Conservation (phyloP, 1,140 invertebrate species). For the Asbolus verrucosus region DNA sequence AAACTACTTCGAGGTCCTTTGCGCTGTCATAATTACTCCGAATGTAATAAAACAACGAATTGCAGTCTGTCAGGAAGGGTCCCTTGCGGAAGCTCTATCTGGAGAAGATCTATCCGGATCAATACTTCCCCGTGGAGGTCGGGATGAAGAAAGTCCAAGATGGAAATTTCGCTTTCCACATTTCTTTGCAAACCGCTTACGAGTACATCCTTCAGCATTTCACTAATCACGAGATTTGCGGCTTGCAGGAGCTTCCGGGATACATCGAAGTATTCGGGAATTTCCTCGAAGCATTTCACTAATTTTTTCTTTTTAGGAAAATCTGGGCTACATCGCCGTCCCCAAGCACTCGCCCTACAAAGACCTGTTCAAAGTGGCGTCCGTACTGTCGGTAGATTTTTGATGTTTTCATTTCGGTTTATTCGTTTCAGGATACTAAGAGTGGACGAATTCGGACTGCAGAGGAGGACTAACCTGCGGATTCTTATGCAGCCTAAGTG, state of each 20-base stretch:
- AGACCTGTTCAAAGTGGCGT: constrained; percentile 65
- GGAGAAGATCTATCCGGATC: constrained; percentile 52
- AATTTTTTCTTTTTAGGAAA: constrained; percentile 47
- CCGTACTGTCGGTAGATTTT: constrained; percentile 24
- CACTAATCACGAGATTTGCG: constrained; percentile 58
- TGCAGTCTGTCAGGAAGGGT: constrained; percentile 32
- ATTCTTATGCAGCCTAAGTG: constrained; percentile 53
- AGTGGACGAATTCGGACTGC: constrained; percentile 54
- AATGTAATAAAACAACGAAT: background rate
- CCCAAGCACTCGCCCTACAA: constrained; percentile 67
- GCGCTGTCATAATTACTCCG: background rate
- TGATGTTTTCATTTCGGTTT: constrained; percentile 26
- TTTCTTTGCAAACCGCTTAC: constrained; percentile 44
- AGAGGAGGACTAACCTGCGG: constrained; percentile 49
- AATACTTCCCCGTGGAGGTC: constrained; percentile 45
- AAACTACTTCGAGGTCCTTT: constrained; percentile 55
- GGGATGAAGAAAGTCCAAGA: constrained; percentile 54
- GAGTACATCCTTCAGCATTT: constrained; percentile 53
- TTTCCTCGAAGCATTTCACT: background rate
- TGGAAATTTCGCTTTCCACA: constrained; percentile 58
- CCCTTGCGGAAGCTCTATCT: constrained; percentile 48
- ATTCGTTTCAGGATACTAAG: constrained; percentile 51
- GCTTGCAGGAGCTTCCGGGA: constrained; percentile 54
- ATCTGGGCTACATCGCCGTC: constrained; percentile 64
- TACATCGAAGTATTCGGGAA: constrained; percentile 35